Evolutionary conservation across 37 sponge, comb jelly and placozoan genomes (phyloP).

Genomic region (Spongilla lacustris): DNA sequence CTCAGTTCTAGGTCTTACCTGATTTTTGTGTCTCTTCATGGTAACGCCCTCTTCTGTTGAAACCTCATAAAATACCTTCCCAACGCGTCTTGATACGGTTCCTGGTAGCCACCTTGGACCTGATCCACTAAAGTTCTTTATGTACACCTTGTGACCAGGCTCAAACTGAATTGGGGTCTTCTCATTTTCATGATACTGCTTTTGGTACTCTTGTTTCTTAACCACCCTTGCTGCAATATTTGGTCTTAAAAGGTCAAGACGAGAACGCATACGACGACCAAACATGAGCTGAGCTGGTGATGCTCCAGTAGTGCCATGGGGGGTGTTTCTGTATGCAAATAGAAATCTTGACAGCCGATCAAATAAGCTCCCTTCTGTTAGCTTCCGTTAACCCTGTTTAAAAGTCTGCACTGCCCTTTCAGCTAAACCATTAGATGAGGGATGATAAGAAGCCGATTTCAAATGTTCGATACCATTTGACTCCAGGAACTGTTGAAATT

Average conservation of each 20-base stretch:
- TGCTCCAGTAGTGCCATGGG: slow-evolving; percentile 5
- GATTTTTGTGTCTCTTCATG: neutral
- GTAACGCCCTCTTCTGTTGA: neutral
- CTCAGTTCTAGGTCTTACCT: no score
- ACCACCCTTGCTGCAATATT: no score
- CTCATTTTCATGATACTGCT: neutral
- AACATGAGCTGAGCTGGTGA: slow-evolving; percentile 9
- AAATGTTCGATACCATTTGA: slow-evolving; percentile 3
- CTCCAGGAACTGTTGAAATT: slow-evolving; percentile 16
- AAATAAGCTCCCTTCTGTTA: neutral
- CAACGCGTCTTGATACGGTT: neutral
- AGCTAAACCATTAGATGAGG: slow-evolving; percentile 43
- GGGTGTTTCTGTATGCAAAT: neutral
- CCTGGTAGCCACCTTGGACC: neutral
- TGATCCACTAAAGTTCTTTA: neutral
- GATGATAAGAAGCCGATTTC: slow-evolving; percentile 27
- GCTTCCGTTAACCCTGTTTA: neutral
- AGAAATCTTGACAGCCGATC: neutral
- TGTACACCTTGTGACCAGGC: no score
- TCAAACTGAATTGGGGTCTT: neutral
- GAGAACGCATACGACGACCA: neutral
- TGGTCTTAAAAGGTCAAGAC: neutral
- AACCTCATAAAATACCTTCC: neutral
- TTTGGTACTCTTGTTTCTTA: no score
- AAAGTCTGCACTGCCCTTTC: slow-evolving; percentile 22